Conservation (phyloP, 2,888 invertebrate genomes). For the Drosophila cracens region DNA sequence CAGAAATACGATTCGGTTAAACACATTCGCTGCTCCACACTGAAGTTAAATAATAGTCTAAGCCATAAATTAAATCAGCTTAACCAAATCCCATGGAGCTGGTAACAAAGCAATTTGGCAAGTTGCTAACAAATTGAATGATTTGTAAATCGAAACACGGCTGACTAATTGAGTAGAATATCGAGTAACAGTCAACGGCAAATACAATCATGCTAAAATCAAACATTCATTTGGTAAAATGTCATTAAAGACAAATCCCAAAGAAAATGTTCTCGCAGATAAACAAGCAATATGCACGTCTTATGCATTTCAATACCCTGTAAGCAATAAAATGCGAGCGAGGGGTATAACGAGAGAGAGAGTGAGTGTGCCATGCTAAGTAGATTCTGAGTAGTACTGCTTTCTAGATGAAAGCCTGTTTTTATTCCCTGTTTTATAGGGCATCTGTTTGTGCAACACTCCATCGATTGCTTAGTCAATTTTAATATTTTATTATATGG, state of each 20-base stretch:
- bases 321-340: background rate
- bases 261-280: conserved; percentile 6
- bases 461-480: conserved; percentile 23
- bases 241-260: conserved; percentile 3
- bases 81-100: background rate
- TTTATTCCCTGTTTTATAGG: background rate
- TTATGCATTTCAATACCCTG: conserved; percentile 28
- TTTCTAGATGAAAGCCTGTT: background rate
- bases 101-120: background rate
- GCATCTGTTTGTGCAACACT: background rate
- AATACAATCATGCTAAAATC: background rate
- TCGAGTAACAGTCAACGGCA: background rate
- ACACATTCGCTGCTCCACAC: background rate
- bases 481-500: conserved; percentile 67
- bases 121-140: background rate
- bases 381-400: background rate
- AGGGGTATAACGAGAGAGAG: fast-evolving
- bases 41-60: background rate
- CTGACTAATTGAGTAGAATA: conserved; percentile 3
- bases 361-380: background rate
- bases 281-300: conserved; percentile 43
- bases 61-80: background rate
- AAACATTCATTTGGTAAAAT: conserved; percentile 42
- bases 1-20: background rate
- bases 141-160: background rate